Evolutionary conservation across 1,140 invertebrate species (phyloP), one percentile per base, ranked within the genome.

Genomic region (Habropoda laboriosa): DNA sequence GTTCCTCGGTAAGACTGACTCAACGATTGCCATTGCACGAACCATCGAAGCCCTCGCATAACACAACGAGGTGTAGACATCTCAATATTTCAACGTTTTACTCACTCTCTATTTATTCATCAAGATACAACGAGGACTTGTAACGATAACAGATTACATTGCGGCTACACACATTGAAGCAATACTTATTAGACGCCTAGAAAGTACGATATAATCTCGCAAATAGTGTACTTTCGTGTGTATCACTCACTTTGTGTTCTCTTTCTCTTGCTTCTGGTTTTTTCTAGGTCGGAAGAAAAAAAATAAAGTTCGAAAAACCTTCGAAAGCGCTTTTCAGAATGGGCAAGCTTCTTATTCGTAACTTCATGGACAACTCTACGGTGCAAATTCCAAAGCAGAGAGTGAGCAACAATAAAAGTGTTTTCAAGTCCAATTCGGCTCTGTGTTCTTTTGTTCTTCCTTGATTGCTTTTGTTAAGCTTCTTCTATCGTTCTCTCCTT

Each of bases 61-160:
- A 47, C 27, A 16, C 3, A 57, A 58, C 53, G 57, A 61, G 30
- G 42, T 73, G 38, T 73, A 85, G 53, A 85, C 30, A 84, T 55
- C 61, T 82, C 13, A 49, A 72, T 77, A 70, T 85, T 42, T 73
- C 55, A 86, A 85, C 63, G 55, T 58, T 74, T 85, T 72, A 86
- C 80, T 82, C 75, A 86, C 80, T 86, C 74, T 86, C 80, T 58
- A 74, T 85, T 84, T 85, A 82, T 86, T 86, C 38, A 82, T 85
- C 82, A 75, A 77, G 80, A 85, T 86, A 86, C 80, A 82, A 86
- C 76, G 81, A 85, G 70, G 67, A 74, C 64, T 82, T 38, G 51
- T 82, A 71, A 82, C 21, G 51, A 85, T 86, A 86, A 74, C 80
- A 32, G 71, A 85, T 85, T 82, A 79, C 58, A 82, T 71, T 86